Evolutionary conservation across 2,888 invertebrate species (phyloP), one percentile per base, ranked within the genome.

Genomic region (Helicoverpa assulta): DNA sequence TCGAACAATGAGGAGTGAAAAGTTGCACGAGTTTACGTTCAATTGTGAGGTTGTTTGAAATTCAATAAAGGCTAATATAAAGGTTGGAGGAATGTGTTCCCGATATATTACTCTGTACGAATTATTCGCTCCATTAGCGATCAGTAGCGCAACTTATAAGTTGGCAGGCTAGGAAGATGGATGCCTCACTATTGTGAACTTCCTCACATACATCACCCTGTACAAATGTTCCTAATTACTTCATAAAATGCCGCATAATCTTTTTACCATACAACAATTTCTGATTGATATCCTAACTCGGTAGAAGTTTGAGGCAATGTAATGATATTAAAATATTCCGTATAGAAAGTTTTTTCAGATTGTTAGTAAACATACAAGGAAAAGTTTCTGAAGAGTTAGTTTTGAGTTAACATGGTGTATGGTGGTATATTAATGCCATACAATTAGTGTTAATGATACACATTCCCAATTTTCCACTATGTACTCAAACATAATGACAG

Each of bases 71-170:
- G 40, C 53, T 73, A 82, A 71, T 77, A 58, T 67, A 14, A 70
- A 66, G 67, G 77, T 67, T 67, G 63, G 47, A 55, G 62, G 62
- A 67, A 67, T 55, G 61, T 69, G 73, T 72, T 64, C 62, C 21
- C 55, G 18, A 59, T 74, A 70, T 74, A 72, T 74, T 84, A 73
- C 70, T 61, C 16, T 84, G 72, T 86, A 84, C 71, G 76, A 80
- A 83, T 85, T 85, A 85, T 83, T 52, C 83, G 81, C 71, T 67
- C 82, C 83, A 87, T 90, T 89, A 85, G 71, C 70, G 61, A 69
- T 71, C 59, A 83, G 76, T 68, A 67, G 71, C 55, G 67, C 55
- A 81, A 81, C 67, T 76, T 74, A 70, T 61, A 76, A 63, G 67
- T 68, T 76, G 57, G 63, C 67, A 47, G 33, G 53, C 33, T 56